Percentiles rank a stretch among this genome's conserved stretches.
Evolutionary conservation across 2,797 vertebrate species (phyloP).

Genomic region (Galaxias olidus): DNA sequence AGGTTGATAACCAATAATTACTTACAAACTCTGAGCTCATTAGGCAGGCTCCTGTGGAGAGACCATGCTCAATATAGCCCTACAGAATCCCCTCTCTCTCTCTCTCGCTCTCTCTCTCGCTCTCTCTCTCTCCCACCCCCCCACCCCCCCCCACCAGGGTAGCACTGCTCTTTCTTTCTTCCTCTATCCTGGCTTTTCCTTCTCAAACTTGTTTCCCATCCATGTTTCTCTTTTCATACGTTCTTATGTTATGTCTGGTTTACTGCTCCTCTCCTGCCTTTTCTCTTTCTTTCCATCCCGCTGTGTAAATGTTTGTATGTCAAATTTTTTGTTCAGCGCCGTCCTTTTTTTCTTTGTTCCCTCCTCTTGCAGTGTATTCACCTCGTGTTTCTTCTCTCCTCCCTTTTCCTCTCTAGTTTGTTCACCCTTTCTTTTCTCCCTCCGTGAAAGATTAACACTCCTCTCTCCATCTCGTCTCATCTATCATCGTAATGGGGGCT

Average conservation of each 20-base stretch:
- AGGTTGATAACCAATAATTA: constrained; percentile 80
- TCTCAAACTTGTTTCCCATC: neutral
- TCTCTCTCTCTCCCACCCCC: constrained; percentile 49
- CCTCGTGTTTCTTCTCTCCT: neutral
- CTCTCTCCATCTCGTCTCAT: constrained; percentile 67
- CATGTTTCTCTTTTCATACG: constrained; percentile 41
- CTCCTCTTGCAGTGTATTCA: constrained; percentile 37
- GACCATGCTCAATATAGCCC: constrained; percentile 61
- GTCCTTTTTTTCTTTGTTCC: constrained; percentile 28
- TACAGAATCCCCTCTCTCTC: constrained; percentile 49
- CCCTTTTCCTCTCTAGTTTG: neutral
- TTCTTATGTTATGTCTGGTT: constrained; percentile 19
- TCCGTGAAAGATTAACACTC: constrained; percentile 66
- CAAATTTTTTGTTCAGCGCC: too few relatives aligned
- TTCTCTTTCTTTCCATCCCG: neutral
- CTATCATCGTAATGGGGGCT: constrained; percentile 72
- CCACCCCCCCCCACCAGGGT: constrained; percentile 8
- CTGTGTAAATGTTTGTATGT: too few relatives aligned
- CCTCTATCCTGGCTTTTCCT: constrained; percentile 41
- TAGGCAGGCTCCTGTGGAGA: constrained; percentile 68
- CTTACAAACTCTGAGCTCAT: constrained; percentile 69
- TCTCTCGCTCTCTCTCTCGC: too few relatives aligned
- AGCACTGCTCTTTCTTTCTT: constrained; percentile 12
- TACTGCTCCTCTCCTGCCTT: neutral
- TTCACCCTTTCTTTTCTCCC: constrained; percentile 38